phyloP scores from a whole-genome alignment of 2,797 vertebrate species.

The Poecilia velifera region DNA sequence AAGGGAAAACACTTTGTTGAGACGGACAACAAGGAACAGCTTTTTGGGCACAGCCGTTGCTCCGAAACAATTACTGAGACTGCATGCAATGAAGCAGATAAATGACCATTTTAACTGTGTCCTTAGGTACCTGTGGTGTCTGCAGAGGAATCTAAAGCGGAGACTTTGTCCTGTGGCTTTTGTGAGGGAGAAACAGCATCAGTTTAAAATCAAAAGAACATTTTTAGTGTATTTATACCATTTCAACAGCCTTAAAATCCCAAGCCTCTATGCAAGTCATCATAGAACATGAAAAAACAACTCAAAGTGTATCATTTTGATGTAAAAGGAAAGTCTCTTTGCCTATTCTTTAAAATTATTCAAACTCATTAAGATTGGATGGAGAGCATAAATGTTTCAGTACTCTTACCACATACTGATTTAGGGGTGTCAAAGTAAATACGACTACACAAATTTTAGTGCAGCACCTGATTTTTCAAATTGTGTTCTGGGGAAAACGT shows the following conservation, averaged over 20 bases:
- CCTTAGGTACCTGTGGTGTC: constrained; percentile 65
- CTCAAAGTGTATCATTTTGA: not conserved
- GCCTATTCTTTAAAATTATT: not conserved
- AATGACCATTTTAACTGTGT: not conserved
- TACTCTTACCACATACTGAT: not conserved
- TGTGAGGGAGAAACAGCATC: constrained; percentile 32
- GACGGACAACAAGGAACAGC: not conserved
- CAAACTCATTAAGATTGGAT: not conserved
- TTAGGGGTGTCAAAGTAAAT: not conserved
- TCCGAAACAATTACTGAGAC: not conserved
- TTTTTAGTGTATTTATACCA: constrained; percentile 9
- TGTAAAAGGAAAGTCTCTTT: not conserved
- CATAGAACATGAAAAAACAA: not conserved
- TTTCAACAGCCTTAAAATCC: not conserved
- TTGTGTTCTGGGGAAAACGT: not conserved
- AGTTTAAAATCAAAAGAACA: constrained; percentile 7
- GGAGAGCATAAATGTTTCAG: not conserved
- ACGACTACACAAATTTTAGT: not conserved
- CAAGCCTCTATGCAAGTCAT: not conserved
- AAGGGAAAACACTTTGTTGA: not conserved
- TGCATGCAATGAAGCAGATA: constrained; percentile 1
- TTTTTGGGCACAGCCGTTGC: not conserved
- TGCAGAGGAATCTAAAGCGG: constrained; percentile 56
- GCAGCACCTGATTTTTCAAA: not conserved
- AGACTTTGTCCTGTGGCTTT: constrained; percentile 50